phyloP scores from a whole-genome alignment of 2,113 vertebrate genomes.

The Mastomys coucha region DNA sequence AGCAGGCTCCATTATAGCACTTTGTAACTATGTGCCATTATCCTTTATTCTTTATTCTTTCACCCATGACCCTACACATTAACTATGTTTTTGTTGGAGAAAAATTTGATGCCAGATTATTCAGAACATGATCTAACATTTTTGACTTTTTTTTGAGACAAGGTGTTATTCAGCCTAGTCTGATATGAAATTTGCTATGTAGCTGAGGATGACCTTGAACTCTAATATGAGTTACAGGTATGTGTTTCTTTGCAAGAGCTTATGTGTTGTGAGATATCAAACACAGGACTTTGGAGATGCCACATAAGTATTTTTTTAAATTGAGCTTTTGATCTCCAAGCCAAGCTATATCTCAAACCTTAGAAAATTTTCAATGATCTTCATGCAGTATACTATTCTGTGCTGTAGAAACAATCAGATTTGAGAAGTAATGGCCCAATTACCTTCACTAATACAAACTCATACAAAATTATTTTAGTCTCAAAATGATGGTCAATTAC shows the following conservation, averaged over 20 bases:
- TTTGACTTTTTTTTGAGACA: not conserved
- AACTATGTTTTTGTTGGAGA: not conserved
- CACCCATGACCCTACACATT: too few relatives aligned
- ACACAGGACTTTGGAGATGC: not conserved
- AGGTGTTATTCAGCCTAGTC: not conserved
- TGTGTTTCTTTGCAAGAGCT: not conserved
- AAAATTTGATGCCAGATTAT: slow-evolving; percentile 15
- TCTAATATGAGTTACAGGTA: not conserved
- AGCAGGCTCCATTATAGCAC: not conserved
- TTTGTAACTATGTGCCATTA: not conserved
- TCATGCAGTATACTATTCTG: not conserved
- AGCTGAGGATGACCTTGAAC: not conserved
- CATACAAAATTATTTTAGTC: not conserved
- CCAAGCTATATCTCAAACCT: not conserved
- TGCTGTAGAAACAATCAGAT: not conserved
- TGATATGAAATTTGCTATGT: not conserved
- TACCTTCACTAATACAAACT: not conserved
- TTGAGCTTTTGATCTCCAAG: not conserved
- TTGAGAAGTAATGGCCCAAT: not conserved
- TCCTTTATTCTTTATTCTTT: not conserved
- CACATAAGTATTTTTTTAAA: not conserved
- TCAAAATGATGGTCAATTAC: not conserved
- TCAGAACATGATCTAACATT: not conserved
- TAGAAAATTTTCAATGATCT: not conserved
- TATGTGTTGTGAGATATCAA: not conserved